phyloP scores from a whole-genome alignment of 2,113 vertebrate genomes.

The Ceratotherium simum region DNA sequence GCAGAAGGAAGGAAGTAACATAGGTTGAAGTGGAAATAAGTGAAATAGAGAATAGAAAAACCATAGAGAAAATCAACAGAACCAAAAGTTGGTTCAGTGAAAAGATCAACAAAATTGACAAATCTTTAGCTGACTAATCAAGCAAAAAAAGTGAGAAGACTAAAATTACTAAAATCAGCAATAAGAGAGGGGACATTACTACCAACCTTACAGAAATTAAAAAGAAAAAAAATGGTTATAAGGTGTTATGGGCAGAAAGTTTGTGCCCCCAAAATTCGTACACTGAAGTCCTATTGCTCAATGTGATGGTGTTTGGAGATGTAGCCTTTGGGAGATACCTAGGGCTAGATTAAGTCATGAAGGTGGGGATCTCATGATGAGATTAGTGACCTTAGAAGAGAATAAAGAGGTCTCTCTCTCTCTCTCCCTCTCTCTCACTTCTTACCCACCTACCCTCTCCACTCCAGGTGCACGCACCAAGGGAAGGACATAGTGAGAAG shows the following conservation, averaged over 20 bases:
- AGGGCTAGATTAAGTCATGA: not conserved
- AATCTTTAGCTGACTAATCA: not conserved
- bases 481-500: not conserved
- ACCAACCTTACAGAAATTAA: not conserved
- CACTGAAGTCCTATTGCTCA: not conserved
- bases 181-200: not conserved
- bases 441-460: not conserved
- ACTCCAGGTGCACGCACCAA: not conserved
- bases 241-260: not conserved
- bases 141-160: not conserved
- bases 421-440: not conserved
- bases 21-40: not conserved
- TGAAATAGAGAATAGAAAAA: not conserved
- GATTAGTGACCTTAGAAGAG: not conserved
- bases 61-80: not conserved
- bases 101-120: constrained; percentile 17
- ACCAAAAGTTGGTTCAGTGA: not conserved
- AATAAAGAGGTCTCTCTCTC: not conserved
- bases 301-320: not conserved
- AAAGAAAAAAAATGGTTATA: not conserved
- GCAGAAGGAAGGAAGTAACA: not conserved
- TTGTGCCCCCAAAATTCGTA: not conserved
- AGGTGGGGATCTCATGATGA: not conserved
- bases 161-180: not conserved
- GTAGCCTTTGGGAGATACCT: not conserved